phyloP scores from a whole-genome alignment of 2,888 invertebrate species.

The Synergus itoensis region DNA sequence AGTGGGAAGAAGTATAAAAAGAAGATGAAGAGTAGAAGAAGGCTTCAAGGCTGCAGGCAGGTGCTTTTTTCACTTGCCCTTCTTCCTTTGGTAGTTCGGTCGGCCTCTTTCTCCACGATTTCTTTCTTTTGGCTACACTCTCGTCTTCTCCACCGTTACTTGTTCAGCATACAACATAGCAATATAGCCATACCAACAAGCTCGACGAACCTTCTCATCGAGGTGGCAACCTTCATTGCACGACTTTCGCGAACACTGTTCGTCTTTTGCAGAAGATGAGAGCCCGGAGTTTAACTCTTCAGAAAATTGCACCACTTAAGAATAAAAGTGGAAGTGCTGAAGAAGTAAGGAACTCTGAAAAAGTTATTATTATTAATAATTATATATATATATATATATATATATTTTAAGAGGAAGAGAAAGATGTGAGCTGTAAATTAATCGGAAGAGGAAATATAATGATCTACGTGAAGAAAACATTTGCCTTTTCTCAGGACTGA shows the following conservation, averaged over 20 bases:
- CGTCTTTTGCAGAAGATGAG: not conserved
- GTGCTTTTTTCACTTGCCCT: conserved; percentile 41
- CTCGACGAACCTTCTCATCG: conserved; percentile 52
- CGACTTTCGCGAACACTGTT: conserved; percentile 14
- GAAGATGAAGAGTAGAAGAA: conserved; percentile 15
- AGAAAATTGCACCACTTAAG: not conserved
- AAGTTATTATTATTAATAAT: not conserved
- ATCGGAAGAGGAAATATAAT: not conserved
- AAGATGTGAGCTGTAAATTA: not conserved
- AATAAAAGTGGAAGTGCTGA: not conserved
- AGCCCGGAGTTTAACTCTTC: not conserved
- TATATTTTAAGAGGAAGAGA: too few species aligned
- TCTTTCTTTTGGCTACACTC: conserved; percentile 24
- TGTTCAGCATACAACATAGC: conserved; percentile 42
- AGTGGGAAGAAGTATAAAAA: not conserved
- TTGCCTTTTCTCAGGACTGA: not conserved
- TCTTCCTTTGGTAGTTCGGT: conserved; percentile 15
- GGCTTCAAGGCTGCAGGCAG: conserved; percentile 47
- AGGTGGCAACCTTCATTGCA: conserved; percentile 49
- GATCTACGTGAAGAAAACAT: not conserved
- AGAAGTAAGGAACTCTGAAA: not conserved
- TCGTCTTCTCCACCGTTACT: conserved; percentile 44
- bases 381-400: too few species aligned
- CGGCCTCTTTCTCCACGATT: conserved; percentile 35
- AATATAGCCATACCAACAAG: too few species aligned